phyloP scores from a whole-genome alignment of 2,888 invertebrate genomes.

The Calameuta pallipes region DNA sequence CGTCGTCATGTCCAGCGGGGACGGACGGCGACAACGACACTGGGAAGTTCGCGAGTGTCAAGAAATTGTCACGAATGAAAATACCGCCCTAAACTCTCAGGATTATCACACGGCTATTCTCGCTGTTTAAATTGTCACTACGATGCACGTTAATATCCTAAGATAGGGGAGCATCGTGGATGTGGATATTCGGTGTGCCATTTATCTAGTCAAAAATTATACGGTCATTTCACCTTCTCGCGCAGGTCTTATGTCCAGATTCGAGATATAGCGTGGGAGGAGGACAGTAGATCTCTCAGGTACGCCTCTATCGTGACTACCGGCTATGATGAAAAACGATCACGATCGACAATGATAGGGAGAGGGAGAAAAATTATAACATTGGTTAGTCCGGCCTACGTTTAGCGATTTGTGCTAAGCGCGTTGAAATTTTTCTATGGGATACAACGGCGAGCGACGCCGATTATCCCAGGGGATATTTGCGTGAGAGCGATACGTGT shows the following conservation, averaged over 20 bases:
- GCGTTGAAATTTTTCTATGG: background rate
- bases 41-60: background rate
- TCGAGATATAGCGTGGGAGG: background rate
- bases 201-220: background rate
- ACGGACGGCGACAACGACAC: background rate
- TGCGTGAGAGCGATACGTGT: background rate
- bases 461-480: background rate
- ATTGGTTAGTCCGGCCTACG: conserved; percentile 62
- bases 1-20: background rate
- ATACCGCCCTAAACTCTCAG: background rate
- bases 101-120: background rate
- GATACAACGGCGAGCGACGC: background rate
- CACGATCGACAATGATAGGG: background rate
- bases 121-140: background rate
- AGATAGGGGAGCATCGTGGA: background rate
- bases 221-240: no score
- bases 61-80: background rate
- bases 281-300: background rate
- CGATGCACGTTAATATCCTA: background rate
- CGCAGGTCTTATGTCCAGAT: background rate
- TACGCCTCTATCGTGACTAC: background rate
- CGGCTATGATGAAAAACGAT: background rate
- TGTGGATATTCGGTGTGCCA: background rate
- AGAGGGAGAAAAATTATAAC: conserved; percentile 28
- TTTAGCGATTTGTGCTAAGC: conserved; percentile 38